A percentile compares a stretch with the other conserved stretches of the same genome.
Evolutionary conservation across 2,888 invertebrate genomes (phyloP).

Genomic region (Tipula lateralis): DNA sequence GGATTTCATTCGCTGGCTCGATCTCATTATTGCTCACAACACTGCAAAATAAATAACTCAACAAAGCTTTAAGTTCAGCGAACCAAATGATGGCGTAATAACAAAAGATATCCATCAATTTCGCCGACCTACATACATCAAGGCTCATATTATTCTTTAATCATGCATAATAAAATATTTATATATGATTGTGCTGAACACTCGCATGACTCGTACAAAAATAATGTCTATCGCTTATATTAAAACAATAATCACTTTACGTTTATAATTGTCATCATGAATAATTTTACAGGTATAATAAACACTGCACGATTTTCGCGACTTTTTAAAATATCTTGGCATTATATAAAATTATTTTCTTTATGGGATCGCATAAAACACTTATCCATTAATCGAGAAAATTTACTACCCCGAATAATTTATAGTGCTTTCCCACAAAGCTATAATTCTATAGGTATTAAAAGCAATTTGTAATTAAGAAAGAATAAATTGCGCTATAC

Average conservation of each 20-base stretch:
- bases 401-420: not conserved
- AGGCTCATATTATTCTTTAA: too few relatives aligned
- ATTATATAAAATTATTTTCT: not conserved
- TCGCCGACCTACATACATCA: too few relatives aligned
- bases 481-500: not conserved
- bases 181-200: too few relatives aligned
- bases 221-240: too few relatives aligned
- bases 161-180: too few relatives aligned
- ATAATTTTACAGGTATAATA: not conserved
- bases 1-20: too few relatives aligned
- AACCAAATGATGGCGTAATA: too few relatives aligned
- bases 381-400: not conserved
- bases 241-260: not conserved
- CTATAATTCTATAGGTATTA: not conserved
- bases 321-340: not conserved
- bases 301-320: not conserved
- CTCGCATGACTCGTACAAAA: too few relatives aligned
- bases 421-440: not conserved
- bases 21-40: too few relatives aligned
- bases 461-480: constrained; percentile 16
- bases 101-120: too few relatives aligned
- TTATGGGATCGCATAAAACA: not conserved
- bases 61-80: too few relatives aligned
- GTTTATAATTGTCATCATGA: not conserved
- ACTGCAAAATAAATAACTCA: too few relatives aligned